phyloP scores from a whole-genome alignment of 2,113 vertebrate species.

The Syngnathus scovelli region DNA sequence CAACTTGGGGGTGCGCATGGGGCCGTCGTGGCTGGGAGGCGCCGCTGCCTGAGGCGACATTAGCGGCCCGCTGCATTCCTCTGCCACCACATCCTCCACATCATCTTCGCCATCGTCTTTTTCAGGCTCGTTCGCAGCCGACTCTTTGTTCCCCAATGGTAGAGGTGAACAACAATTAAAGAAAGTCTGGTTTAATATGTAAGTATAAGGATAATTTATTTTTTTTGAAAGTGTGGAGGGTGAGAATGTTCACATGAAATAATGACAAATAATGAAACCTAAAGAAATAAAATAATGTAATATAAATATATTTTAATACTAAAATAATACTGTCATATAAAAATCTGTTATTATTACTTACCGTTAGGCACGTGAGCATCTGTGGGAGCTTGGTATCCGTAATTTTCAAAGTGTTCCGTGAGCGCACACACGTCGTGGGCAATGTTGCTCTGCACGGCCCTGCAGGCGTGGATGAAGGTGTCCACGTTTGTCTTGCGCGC shows the following conservation, averaged over 20 bases:
- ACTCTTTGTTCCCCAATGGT: conserved; percentile 8
- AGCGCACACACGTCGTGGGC: conserved; percentile 72
- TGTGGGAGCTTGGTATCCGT: conserved; percentile 69
- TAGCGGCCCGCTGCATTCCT: background rate
- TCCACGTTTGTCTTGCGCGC: conserved; percentile 49
- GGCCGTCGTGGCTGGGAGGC: conserved; percentile 23
- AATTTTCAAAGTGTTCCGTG: conserved; percentile 76
- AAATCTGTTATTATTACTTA: conserved; percentile 42
- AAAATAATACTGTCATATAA: too few relatives aligned
- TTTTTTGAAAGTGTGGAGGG: too few relatives aligned
- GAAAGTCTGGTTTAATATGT: background rate
- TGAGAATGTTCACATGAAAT: too few relatives aligned
- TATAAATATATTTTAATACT: too few relatives aligned
- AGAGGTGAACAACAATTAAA: background rate
- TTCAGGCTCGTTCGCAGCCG: conserved; percentile 10
- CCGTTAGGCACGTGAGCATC: conserved; percentile 55
- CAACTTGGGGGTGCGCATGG: conserved; percentile 72
- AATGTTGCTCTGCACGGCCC: conserved; percentile 73
- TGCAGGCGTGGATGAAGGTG: conserved; percentile 74
- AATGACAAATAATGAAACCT: too few relatives aligned
- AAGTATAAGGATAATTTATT: too few relatives aligned
- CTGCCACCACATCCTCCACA: background rate
- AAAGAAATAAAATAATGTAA: too few relatives aligned
- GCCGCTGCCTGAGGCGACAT: conserved; percentile 8
- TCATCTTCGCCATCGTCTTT: conserved; percentile 11